Evolutionary conservation across 2,888 invertebrate genomes (phyloP).

Genomic region (Tetragonisca angustula): DNA sequence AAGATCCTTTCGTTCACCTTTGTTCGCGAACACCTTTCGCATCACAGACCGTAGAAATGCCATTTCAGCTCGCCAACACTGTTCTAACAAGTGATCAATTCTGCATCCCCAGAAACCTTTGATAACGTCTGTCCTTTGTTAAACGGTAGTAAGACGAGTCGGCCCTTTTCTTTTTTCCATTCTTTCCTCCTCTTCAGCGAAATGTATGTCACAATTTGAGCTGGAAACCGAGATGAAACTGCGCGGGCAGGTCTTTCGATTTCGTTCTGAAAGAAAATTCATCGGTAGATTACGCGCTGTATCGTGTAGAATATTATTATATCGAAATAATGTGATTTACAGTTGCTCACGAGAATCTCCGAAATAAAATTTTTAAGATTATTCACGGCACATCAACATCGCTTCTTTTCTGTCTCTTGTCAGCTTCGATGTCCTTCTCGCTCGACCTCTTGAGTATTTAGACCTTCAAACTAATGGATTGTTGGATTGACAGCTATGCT

Average conservation of each 20-base stretch:
- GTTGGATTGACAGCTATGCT: too few species aligned
- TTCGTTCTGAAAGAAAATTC: background rate
- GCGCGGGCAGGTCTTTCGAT: background rate
- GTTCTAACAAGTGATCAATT: conserved; percentile 56
- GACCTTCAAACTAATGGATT: too few species aligned
- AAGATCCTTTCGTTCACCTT: conserved; percentile 45
- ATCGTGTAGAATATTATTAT: background rate
- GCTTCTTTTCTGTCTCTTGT: too few species aligned
- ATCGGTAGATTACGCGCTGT: background rate
- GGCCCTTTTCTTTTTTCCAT: background rate
- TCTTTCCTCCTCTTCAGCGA: background rate
- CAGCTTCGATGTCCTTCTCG: too few species aligned
- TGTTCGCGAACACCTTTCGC: conserved; percentile 55
- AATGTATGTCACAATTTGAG: conserved; percentile 12
- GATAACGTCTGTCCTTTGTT: conserved; percentile 30
- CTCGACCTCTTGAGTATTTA: too few species aligned
- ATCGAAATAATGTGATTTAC: background rate
- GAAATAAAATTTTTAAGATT: too few species aligned
- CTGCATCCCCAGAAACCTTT: conserved; percentile 31
- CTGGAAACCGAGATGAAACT: background rate
- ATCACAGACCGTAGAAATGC: conserved; percentile 38
- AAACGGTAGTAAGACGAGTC: conserved; percentile 16
- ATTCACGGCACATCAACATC: too few species aligned
- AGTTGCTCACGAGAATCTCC: too few species aligned
- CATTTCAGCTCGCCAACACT: conserved; percentile 48